phyloP scores from a whole-genome alignment of 1,140 invertebrate genomes.

The Aporrectodea caliginosa region DNA sequence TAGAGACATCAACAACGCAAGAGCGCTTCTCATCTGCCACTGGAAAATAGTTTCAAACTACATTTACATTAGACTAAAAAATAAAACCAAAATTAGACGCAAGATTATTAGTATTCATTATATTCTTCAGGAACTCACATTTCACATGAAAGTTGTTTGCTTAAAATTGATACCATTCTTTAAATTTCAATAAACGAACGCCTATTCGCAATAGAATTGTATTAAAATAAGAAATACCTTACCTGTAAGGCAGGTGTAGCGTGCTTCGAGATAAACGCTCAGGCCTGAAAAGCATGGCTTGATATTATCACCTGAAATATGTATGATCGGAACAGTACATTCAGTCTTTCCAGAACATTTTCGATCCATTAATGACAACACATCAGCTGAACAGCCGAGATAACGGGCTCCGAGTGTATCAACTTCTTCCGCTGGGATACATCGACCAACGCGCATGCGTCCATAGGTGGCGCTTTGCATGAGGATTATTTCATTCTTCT shows the following conservation, averaged over 20 bases:
- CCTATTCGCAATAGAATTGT: too few species aligned
- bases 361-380: not conserved
- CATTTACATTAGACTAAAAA: too few species aligned
- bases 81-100: too few species aligned
- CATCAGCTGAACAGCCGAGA: constrained; percentile 10
- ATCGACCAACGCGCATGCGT: constrained; percentile 15
- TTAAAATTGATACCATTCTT: too few species aligned
- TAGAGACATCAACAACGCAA: not conserved
- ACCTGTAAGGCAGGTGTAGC: constrained; percentile 13
- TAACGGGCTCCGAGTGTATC: not conserved
- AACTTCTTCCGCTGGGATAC: constrained; percentile 11
- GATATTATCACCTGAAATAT: not conserved
- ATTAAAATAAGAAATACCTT: not conserved
- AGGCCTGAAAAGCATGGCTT: not conserved
- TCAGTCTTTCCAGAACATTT: constrained; percentile 6
- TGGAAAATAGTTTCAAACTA: too few species aligned
- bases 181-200: too few species aligned
- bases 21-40: not conserved
- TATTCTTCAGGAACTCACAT: too few species aligned
- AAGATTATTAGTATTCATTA: too few species aligned
- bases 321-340: not conserved
- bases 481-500: constrained; percentile 10
- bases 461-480: constrained; percentile 15
- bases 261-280: constrained; percentile 5
- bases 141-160: too few species aligned